phyloP scores from a whole-genome alignment of 2,888 invertebrate species.

The Tachina fera region DNA sequence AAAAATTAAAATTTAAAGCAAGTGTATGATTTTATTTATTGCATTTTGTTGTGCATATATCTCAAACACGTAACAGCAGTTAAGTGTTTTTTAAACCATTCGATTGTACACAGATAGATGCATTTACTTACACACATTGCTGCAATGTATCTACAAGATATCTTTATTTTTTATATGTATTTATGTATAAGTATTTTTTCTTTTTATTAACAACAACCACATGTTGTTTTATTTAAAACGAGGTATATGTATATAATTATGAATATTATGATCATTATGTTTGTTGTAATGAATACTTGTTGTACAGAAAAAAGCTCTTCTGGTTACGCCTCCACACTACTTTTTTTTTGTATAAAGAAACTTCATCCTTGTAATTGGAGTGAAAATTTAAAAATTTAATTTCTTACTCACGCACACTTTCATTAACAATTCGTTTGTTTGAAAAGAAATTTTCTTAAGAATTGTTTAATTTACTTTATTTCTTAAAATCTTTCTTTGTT shows the following conservation, averaged over 20 bases:
- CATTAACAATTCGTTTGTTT: not conserved
- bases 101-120: conserved; percentile 3
- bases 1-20: not conserved
- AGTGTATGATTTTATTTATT: conserved; percentile 26
- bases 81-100: conserved; percentile 37
- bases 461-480: conserved; percentile 30
- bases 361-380: conserved; percentile 10
- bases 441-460: conserved; percentile 21
- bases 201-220: not conserved
- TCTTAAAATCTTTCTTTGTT: conserved; percentile 41
- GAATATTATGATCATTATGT: conserved; percentile 14
- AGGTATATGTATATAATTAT: conserved; percentile 14
- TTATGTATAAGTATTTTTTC: not conserved
- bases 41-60: conserved; percentile 46
- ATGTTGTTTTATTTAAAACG: conserved; percentile 17
- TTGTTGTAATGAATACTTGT: not conserved
- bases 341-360: conserved; percentile 7
- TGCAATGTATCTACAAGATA: conserved; percentile 21
- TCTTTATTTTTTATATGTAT: conserved; percentile 40
- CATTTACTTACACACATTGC: not conserved
- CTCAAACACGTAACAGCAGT: conserved; percentile 65
- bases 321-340: conserved; percentile 59
- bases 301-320: conserved; percentile 31
- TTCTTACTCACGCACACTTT: conserved; percentile 37
- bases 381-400: conserved; percentile 17